Base-by-base conservation (phyloP, 2,113 vertebrate species). In the Cynoglossus semilaevis region DNA sequence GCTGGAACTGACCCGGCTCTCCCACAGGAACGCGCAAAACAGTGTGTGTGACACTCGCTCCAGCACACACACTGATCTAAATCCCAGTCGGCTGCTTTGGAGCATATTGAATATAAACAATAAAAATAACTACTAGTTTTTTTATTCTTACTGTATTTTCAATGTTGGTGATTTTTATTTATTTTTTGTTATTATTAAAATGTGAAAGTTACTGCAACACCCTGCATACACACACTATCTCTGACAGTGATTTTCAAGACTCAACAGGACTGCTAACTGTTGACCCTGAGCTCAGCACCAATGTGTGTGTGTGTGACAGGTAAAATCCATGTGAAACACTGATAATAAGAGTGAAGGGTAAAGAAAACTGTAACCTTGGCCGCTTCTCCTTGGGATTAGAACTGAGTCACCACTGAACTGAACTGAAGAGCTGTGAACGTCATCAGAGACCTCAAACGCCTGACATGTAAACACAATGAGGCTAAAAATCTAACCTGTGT, bases 211-310 rank as follows among this genome's bases (percentile, higher is more conserved):
- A 29, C 2, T 29, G 22, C 22, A 29, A 60, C 55, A 1, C 63
- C 50, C 53, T n/a, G 14, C 50, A 56, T n/a, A 50, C 40, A 51
- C 58, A 51, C 46, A 12, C 40, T 1, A 0, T 4, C 36, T 50
- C 38, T 58, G 34, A 51, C 45, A 35, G 40, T 3, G 36, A 50
- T 15, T 16, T 35, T 47, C 34, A 63, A 68, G 64, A 63, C 71
- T 58, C 71, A 68, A 68, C 71, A 68, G 43, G 41, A 11, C 51
- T 18, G 70, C 67, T 73, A 72, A 48, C 34, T 15, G 5, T 49
- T 55, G 72, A 49, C 64, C 65, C 66, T 65, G 50, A 29, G 22
- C 9, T 47, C 15, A n/a, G 5, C 17, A 36, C 41, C 35, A 52
- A 43, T 54, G 43, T 54, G 67, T 51, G n/a, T 51, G 13, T 53